Evolutionary conservation across 2,797 vertebrate genomes (phyloP), one percentile per base, ranked within the genome.

Genomic region (Gallinago stenura): DNA sequence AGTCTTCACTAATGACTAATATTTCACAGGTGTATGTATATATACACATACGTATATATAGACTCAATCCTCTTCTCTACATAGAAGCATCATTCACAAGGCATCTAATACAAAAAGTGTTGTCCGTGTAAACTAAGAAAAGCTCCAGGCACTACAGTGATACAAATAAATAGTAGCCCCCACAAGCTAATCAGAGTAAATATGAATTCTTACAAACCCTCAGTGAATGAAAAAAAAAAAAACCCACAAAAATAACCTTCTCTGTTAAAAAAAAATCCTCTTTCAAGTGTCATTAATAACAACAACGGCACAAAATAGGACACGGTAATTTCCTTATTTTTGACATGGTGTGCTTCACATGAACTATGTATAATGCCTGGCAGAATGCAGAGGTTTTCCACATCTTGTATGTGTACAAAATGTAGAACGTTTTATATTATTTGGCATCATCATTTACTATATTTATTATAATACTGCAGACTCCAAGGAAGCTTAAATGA

Each of bases 1-100:
- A 48, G 12, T 16, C 18, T 28, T 61, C 66, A 28, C 5, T 51
- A 25, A 25, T 1, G 25, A 61, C n/a, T 57, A 71, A 3, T 25
- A 58, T 43, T 41, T 51, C 48, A 56, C n/a, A 60, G 4, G 19
- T 10, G 13, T 10, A 18, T 0, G 4, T 6, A 7, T 2, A 3
- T 4, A 12, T 5, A 43, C 9, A 30, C 7, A 33, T 0, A 39
- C 2, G 33, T 12, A 45, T 1, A 57, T 7, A 4, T 3, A 39
- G 16, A 43, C 5, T 25, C 17, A 15, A 4, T 7, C 9, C 16
- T 56, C 85, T 37, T 12, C n/a, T 83, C 31, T 28, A 1, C 2
- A 9, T 2, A 9, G 15, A 33, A 25, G 2, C 26, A 39, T 21
- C 5, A 45, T 48, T 89, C 41, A 30, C 12, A 64, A 77, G 11